phyloP scores from a whole-genome alignment of 1,140 invertebrate genomes.

The Mizuhopecten yessoensis region DNA sequence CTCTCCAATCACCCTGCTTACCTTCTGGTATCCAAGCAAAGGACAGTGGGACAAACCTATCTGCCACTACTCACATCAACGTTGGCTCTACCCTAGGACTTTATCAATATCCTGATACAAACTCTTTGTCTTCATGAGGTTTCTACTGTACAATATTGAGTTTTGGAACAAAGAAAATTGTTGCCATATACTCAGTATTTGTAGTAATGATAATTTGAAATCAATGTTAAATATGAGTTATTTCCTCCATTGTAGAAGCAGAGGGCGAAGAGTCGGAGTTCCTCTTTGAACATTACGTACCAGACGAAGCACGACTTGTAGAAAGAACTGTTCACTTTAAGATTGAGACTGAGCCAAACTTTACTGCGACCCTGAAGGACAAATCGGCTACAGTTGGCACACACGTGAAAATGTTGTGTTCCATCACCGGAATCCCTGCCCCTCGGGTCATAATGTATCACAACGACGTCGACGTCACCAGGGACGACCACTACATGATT shows the following conservation, averaged over 20 bases:
- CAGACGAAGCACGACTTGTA: constrained; percentile 15
- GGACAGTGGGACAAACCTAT: too few species aligned
- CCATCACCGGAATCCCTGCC: constrained; percentile 79
- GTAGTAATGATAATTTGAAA: too few species aligned
- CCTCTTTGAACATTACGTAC: constrained; percentile 26
- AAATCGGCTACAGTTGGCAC: constrained; percentile 89
- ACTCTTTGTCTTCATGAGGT: too few species aligned
- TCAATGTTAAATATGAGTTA: too few species aligned
- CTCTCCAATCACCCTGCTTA: too few species aligned
- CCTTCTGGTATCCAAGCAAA: too few species aligned
- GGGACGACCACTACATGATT: constrained; percentile 71
- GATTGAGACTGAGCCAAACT: constrained; percentile 88
- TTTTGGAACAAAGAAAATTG: too few species aligned
- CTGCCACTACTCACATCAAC: too few species aligned
- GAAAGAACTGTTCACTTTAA: constrained; percentile 58
- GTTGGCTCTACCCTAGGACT: too few species aligned
- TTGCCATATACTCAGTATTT: too few species aligned
- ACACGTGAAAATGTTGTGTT: constrained; percentile 76
- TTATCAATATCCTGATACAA: too few species aligned
- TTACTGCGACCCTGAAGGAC: constrained; percentile 93
- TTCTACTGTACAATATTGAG: too few species aligned
- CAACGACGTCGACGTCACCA: constrained; percentile 78
- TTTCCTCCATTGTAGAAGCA: neutral
- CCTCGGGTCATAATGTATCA: constrained; percentile 78
- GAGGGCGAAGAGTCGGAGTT: neutral